phyloP scores from a whole-genome alignment of 2,113 vertebrate genomes.

The Austrofundulus limnaeus region DNA sequence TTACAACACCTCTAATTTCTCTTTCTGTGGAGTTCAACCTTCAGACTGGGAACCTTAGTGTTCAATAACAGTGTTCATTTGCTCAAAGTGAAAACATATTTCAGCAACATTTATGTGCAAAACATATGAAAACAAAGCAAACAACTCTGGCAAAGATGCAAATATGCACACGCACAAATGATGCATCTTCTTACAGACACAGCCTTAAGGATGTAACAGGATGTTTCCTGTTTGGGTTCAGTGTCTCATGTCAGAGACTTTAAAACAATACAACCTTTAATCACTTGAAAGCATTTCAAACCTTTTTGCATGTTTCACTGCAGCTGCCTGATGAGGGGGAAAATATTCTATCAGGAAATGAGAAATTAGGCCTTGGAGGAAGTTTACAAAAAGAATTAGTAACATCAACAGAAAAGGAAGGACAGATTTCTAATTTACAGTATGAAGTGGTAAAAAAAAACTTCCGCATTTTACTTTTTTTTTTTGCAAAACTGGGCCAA shows the following conservation, averaged over 20 bases:
- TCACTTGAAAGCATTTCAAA: conserved; percentile 17
- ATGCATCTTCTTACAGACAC: neutral
- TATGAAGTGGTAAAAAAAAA: neutral
- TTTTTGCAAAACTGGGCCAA: conserved; percentile 18
- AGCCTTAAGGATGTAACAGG: conserved; percentile 15
- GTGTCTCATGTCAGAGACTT: conserved; percentile 15
- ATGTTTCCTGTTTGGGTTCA: conserved; percentile 25
- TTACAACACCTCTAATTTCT: neutral
- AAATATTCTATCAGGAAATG: conserved; percentile 36
- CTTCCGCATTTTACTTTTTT: conserved; percentile 3
- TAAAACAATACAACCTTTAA: conserved; percentile 10
- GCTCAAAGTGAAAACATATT: neutral
- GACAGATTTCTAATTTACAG: conserved; percentile 1
- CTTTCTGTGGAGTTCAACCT: neutral
- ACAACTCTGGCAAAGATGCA: conserved; percentile 20
- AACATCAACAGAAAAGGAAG: conserved; percentile 36
- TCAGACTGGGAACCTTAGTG: neutral
- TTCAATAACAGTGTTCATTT: neutral
- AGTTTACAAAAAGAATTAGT: conserved; percentile 34
- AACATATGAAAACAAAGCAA: conserved; percentile 16
- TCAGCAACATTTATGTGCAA: neutral
- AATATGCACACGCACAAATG: conserved; percentile 15
- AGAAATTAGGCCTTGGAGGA: conserved; percentile 8
- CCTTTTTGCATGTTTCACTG: neutral
- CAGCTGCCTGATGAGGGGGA: conserved; percentile 7